Base-by-base conservation (phyloP, 2,113 vertebrate genomes). In the Lasiurus cinereus region DNA sequence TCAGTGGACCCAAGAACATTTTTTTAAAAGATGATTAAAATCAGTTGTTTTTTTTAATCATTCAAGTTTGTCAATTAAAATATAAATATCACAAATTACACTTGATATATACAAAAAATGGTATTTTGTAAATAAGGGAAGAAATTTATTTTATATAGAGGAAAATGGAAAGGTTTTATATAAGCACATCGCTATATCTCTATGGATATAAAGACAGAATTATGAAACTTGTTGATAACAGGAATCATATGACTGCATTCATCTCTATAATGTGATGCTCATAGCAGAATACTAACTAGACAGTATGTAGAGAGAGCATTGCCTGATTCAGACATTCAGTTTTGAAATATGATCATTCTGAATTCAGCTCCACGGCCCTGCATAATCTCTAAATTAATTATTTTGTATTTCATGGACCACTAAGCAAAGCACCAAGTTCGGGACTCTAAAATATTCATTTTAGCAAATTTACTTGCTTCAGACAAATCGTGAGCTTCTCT, bases 351-450 rank as follows among this genome's bases (percentile, higher is more conserved):
- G 10, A 50, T 77, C 43, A 36, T 83, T 62, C 70, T 83, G 14
- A 82, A 78, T 77, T 89, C 43, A 62, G 11, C 16, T 54, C 27
- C 50, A 36, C 64, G 19, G 13, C 18, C 85, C 89, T 13, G 29
- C 0, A 8, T 76, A 78, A 78, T 73, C 39, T 91, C 64, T 36
- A 52, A 88, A 74, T 54, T 66, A 86, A 94, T 76, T 95, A 86
- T 89, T 96, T 94, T 96, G 33, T 59, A 78, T 89, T 89, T 90
- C 85, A 77, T 88, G 59, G n/a, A 16, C 31, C 39, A 78, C 31
- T 85, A 80, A 87, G 39, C 87, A 72, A 79, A 94, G 77, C 70
- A 76, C n/a, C 29, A 86, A 90, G 93, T 91, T 64, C 39, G 78
- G 62, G 90, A 69, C 73, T 88, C 48, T 83, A 78, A 83, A 54